Evolutionary conservation across 2,888 invertebrate genomes (phyloP).

Genomic region (Bhutanitis thaidina): DNA sequence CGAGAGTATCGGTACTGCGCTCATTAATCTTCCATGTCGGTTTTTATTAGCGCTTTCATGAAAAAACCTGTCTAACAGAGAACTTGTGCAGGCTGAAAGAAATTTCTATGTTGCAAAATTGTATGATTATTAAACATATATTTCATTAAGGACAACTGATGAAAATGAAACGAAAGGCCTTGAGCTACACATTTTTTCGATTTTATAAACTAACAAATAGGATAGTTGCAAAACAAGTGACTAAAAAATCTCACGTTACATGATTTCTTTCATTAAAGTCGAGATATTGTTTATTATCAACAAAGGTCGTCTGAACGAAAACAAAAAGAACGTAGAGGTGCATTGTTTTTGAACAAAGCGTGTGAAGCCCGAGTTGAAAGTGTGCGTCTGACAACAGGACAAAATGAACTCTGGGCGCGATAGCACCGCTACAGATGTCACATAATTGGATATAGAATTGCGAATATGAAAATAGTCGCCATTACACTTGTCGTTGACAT

Average conservation of each 20-base stretch:
- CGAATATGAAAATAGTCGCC: not conserved
- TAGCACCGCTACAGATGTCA: conserved; percentile 24
- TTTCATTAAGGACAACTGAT: too few relatives aligned
- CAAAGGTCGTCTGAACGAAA: conserved; percentile 77
- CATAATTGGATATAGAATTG: conserved; percentile 6
- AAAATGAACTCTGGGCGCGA: conserved; percentile 26
- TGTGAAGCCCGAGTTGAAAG: conserved; percentile 73
- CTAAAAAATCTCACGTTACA: conserved; percentile 70
- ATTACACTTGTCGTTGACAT: too few relatives aligned
- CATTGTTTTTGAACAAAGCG: conserved; percentile 73
- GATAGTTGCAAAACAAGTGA: conserved; percentile 62
- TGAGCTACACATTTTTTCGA: not conserved
- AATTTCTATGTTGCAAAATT: too few relatives aligned
- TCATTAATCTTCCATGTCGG: too few relatives aligned
- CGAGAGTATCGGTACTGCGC: too few relatives aligned
- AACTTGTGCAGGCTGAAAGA: too few relatives aligned
- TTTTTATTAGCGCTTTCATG: too few relatives aligned
- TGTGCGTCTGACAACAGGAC: conserved; percentile 56
- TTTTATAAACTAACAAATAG: too few relatives aligned
- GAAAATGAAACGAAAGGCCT: too few relatives aligned
- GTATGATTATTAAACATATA: too few relatives aligned
- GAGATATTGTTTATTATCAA: conserved; percentile 76
- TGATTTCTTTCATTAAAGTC: conserved; percentile 72
- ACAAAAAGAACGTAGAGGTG: conserved; percentile 76
- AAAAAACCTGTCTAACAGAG: too few relatives aligned